Base-by-base conservation (phyloP, 2,113 vertebrate genomes). In the Eurystomus gularis region DNA sequence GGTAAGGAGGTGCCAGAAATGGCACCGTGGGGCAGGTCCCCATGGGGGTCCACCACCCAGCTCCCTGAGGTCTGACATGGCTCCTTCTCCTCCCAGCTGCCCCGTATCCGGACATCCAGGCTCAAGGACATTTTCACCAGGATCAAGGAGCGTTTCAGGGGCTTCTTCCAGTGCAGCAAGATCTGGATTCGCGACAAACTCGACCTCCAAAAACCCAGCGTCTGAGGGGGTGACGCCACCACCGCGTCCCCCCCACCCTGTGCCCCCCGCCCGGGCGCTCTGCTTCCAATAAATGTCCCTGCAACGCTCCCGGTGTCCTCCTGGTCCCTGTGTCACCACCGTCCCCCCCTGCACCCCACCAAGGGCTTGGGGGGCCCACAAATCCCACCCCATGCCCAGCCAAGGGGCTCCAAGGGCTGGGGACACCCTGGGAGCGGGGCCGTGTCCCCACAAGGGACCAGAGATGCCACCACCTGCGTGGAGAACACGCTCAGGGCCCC, bases 51-150 rank as follows among this genome's bases (percentile, higher is more conserved):
- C 46, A 19, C 68, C 64, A 48, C 5, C 31, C 40, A 1, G 4
- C 10, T 9, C 28, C 51, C 10, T 3, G 2, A 1, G 9, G 6
- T 21, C 5, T n/a, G 46, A 91, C 28, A 0, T 25, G 0, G 2
- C 39, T 28, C 10, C 49, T 60, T 61, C 33, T 69, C 16, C 14
- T 3, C 55, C 25, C 86, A 95, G 95, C 11, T 87, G 0, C 33
- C 69, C 44, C 33, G 1, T 0, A 2, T 0, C 8, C 20, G 15
- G 14, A 60, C 11, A 0, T 25, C 89, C 49, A 46, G 5, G 20
- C 0, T 88, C 35, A 28, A 4, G 29, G 37, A 26, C 1, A 11
- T 96, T 15, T 49, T 95, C 8, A n/a, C 35, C 10, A 48, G 21
- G 37, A 2, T 90, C 82, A 82, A 48, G 65, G 25, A 70, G 7